Conservation (phyloP, 2,113 vertebrate genomes). For the Channa argus region DNA sequence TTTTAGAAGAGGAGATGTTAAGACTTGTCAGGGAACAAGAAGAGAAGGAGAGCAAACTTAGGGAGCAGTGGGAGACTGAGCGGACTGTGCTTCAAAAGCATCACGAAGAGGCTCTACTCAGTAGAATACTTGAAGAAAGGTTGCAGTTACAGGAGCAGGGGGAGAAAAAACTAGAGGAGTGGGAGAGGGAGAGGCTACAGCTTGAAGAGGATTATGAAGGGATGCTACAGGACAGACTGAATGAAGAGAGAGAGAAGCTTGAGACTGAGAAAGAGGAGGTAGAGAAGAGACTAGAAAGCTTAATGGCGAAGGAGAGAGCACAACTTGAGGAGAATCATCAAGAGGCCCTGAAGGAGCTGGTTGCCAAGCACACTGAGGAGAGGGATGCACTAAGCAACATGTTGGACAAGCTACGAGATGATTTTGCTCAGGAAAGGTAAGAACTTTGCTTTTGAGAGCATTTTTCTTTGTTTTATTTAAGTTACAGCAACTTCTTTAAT, state of each 20-base stretch:
- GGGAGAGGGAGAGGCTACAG: slow-evolving; percentile 77
- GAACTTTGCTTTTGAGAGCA: slow-evolving; percentile 29
- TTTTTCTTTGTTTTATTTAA: not conserved
- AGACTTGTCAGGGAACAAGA: slow-evolving; percentile 77
- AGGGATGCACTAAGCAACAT: slow-evolving; percentile 80
- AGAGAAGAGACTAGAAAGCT: slow-evolving; percentile 57
- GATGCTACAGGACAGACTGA: slow-evolving; percentile 78
- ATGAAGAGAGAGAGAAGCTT: slow-evolving; percentile 70
- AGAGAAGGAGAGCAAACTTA: slow-evolving; percentile 69
- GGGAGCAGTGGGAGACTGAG: slow-evolving; percentile 79
- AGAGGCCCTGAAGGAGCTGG: slow-evolving; percentile 80
- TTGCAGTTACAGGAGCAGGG: slow-evolving; percentile 63
- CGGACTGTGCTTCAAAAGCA: slow-evolving; percentile 70
- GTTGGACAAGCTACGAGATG: slow-evolving; percentile 82
- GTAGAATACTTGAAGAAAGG: slow-evolving; percentile 67
- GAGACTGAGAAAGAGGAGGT: slow-evolving; percentile 68
- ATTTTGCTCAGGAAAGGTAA: slow-evolving; percentile 90
- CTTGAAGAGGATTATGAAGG: slow-evolving; percentile 81
- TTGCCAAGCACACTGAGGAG: slow-evolving; percentile 79
- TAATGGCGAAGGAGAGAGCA: slow-evolving; percentile 75
- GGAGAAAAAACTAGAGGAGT: slow-evolving; percentile 74
- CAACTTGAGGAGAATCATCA: slow-evolving; percentile 74
- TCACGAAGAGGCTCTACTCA: slow-evolving; percentile 72
- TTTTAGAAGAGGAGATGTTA: slow-evolving; percentile 77
- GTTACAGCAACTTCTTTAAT: not conserved